A percentile compares a stretch with the other conserved stretches of the same genome.
Evolutionary conservation across 2,113 vertebrate species (phyloP).

Genomic region (Antennarius striatus): DNA sequence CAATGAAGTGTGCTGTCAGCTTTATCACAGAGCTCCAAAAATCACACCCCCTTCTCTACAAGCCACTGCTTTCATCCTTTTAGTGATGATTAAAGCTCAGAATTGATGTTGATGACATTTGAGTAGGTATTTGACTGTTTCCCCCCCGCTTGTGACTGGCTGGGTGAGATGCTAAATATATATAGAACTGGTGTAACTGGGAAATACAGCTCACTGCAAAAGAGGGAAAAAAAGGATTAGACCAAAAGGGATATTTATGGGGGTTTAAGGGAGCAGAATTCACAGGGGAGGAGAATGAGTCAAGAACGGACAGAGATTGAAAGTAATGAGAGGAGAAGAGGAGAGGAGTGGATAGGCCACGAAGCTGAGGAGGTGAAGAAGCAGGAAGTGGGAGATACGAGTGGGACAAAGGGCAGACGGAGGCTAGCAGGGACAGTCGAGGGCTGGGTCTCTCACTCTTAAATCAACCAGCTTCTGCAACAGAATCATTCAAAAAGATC

Average conservation of each 20-base stretch:
- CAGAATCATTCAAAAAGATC: conserved; percentile 51
- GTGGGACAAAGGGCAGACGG: not conserved
- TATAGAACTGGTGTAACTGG: conserved; percentile 12
- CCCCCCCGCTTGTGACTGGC: conserved; percentile 32
- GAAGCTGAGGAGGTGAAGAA: not conserved
- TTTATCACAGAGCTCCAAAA: conserved; percentile 68
- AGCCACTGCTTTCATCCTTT: conserved; percentile 40
- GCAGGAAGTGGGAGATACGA: conserved; percentile 9
- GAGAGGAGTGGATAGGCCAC: not conserved
- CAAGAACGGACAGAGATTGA: conserved; percentile 13
- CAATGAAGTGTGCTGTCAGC: conserved; percentile 78
- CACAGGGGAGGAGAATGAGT: not conserved
- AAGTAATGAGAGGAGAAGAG: not conserved
- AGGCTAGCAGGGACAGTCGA: conserved; percentile 7
- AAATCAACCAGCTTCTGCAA: conserved; percentile 53
- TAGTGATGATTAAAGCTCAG: conserved; percentile 74
- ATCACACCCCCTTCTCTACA: conserved; percentile 8
- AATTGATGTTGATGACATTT: conserved; percentile 75
- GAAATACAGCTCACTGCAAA: conserved; percentile 13
- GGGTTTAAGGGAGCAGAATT: not conserved
- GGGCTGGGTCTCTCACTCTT: conserved; percentile 27
- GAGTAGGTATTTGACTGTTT: conserved; percentile 56
- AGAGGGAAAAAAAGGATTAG: not conserved
- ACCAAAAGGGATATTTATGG: conserved; percentile 5
- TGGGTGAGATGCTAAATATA: conserved; percentile 41